phyloP scores from a whole-genome alignment of 1,140 invertebrate genomes.

The Megathymus violae region DNA sequence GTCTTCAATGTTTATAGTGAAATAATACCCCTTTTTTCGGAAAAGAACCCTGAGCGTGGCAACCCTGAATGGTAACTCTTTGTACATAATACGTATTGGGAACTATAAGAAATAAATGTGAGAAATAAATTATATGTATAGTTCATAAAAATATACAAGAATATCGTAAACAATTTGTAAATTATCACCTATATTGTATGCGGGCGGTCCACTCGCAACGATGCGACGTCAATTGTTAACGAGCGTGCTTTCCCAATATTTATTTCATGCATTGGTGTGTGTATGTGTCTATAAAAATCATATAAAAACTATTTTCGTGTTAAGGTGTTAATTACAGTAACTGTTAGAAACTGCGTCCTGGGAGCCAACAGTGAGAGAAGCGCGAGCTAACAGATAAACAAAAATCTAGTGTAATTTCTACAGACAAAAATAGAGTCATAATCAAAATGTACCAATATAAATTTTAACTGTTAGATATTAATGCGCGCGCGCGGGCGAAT shows the following conservation, averaged over 20 bases:
- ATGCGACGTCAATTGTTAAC: constrained; percentile 72
- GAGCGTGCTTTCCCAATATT: constrained; percentile 68
- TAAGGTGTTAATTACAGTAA: constrained; percentile 75
- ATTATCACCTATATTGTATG: constrained; percentile 40
- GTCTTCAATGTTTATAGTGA: constrained; percentile 53
- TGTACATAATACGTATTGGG: constrained; percentile 23
- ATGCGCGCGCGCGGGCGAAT: constrained; percentile 70
- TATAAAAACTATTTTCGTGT: constrained; percentile 71
- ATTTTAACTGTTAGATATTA: constrained; percentile 80
- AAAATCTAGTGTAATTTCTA: constrained; percentile 86
- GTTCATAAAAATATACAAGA: constrained; percentile 35
- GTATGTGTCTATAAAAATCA: constrained; percentile 68
- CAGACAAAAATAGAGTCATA: constrained; percentile 85
- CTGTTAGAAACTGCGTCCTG: constrained; percentile 56
- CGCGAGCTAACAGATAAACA: constrained; percentile 59
- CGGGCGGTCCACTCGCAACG: constrained; percentile 56
- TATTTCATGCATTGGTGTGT: constrained; percentile 60
- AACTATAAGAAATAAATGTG: too few relatives aligned
- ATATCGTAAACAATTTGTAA: constrained; percentile 18
- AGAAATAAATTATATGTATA: constrained; percentile 28
- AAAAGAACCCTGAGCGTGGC: constrained; percentile 31
- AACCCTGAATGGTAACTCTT: constrained; percentile 23
- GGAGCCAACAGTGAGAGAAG: constrained; percentile 71
- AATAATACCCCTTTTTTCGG: constrained; percentile 44
- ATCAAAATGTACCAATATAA: constrained; percentile 88